Base-by-base conservation (phyloP, 2,888 invertebrate species). In the Clitarchus hookeri region DNA sequence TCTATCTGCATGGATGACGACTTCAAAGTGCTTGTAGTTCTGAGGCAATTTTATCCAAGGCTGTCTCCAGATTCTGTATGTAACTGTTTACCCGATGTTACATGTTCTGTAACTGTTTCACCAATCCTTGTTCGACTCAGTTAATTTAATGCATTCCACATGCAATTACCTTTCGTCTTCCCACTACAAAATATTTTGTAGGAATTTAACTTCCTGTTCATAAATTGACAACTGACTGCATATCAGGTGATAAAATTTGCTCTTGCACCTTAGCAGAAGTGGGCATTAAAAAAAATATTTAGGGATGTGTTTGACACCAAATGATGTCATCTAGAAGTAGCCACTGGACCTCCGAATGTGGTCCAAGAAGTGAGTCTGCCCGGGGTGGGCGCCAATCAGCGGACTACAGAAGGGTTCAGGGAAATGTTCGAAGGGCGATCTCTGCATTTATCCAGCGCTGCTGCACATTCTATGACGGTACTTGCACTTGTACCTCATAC, bases 291-390 rank as follows among this genome's bases (percentile, higher is more conserved):
- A 12, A 86, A 86, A 86, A 19, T 85, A 84, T 80, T 86, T 83
- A 53, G 44, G 13, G n/a, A 83, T 84, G 25, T 86, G 80, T 78
- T 83, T 88, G 78, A 87, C 88, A 44, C 88, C 88, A 87, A 89
- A 88, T 85, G 89, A 88, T 25, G 89, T 89, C 88, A 89, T 88
- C 78, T 87, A 88, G 44, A 89, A 89, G 84, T 87, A 88, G 44
- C 86, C 84, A 85, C 89, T 89, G 86, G 89, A 89, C 87, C 87
- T 83, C 16, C 87, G 87, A 83, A 87, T 88, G 27, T 84, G 48
- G 36, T 82, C 36, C 79, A 89, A 83, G 85, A 89, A 89, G 27
- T 88, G 87, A 27, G 25, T 84, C 86, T 86, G 48, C 87, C 84
- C 23, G 8, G 23, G 11, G 26, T 78, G 78, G n/a, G 19, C 19